Evolutionary conservation across 2,888 invertebrate genomes (phyloP).

Genomic region (Caenorhabditis virilis): DNA sequence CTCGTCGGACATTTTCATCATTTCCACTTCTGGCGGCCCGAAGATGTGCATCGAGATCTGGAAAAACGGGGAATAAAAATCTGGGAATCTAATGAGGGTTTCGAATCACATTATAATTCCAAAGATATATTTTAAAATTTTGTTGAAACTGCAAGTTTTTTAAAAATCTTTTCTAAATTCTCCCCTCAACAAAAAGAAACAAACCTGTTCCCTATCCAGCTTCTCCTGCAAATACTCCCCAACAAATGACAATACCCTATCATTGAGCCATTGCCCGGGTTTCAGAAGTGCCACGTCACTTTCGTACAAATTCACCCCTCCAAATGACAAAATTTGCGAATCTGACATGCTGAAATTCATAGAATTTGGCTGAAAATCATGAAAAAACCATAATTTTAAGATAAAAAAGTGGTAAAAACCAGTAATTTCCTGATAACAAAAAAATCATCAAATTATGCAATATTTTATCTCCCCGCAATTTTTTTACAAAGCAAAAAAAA

Average conservation of each 20-base stretch:
- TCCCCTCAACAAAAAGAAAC: neutral
- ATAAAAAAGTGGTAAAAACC: neutral
- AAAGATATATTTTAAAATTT: too few species aligned
- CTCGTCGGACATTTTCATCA: slow-evolving; percentile 11
- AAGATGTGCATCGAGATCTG: slow-evolving; percentile 25
- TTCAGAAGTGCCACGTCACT: slow-evolving; percentile 25
- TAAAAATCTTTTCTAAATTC: too few species aligned
- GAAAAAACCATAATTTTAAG: neutral
- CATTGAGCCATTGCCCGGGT: slow-evolving; percentile 47
- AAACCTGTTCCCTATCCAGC: neutral
- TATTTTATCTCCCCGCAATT: too few species aligned
- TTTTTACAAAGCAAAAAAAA: neutral
- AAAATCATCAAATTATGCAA: too few species aligned
- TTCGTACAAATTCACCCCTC: slow-evolving; percentile 8
- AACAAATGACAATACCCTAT: slow-evolving; percentile 46
- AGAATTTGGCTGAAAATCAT: neutral
- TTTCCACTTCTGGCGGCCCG: slow-evolving; percentile 26
- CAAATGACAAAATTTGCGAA: neutral
- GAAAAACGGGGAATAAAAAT: too few species aligned
- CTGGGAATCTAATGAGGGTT: too few species aligned
- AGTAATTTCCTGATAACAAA: neutral
- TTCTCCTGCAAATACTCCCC: slow-evolving; percentile 35
- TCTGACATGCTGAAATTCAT: too few species aligned
- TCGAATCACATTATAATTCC: too few species aligned
- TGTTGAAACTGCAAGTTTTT: too few species aligned